A percentile compares a stretch with the other conserved stretches of the same genome.
Evolutionary conservation across 1,140 invertebrate genomes (phyloP).

Genomic region (Drosophila asahinai): DNA sequence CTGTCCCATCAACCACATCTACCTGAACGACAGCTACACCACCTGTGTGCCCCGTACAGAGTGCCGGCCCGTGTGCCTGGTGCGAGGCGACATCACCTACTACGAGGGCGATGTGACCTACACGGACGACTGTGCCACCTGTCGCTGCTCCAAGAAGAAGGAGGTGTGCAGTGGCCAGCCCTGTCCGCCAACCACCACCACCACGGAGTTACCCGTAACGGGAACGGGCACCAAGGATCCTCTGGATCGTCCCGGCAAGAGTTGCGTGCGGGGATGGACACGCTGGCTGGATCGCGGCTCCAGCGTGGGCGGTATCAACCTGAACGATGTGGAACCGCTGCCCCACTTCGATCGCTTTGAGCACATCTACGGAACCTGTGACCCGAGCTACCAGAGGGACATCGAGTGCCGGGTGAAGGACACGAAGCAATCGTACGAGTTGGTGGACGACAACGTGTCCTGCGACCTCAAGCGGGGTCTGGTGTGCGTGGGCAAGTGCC

Average conservation of each 20-base stretch:
- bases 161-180: slow-evolving; percentile 87
- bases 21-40: slow-evolving; percentile 88
- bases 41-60: slow-evolving; percentile 90
- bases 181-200: slow-evolving; percentile 4
- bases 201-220: background rate
- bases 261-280: slow-evolving; percentile 90
- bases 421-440: slow-evolving; percentile 87
- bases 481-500: slow-evolving; percentile 87
- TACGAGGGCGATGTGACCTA: slow-evolving; percentile 92
- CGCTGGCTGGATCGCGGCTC: slow-evolving; percentile 88
- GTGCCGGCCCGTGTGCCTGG: slow-evolving; percentile 90
- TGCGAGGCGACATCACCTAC: slow-evolving; percentile 87
- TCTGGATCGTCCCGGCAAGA: background rate
- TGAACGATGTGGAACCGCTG: slow-evolving; percentile 80
- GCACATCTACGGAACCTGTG: slow-evolving; percentile 65
- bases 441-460: slow-evolving; percentile 90
- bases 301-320: slow-evolving; percentile 38
- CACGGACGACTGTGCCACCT: slow-evolving; percentile 91
- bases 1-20: slow-evolving; percentile 88
- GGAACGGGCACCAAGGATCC: slow-evolving; percentile 84
- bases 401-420: slow-evolving; percentile 91
- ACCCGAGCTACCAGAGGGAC: slow-evolving; percentile 72
- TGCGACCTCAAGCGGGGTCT: slow-evolving; percentile 91
- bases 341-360: slow-evolving; percentile 69
- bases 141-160: slow-evolving; percentile 89